Evolutionary conservation across 2,888 invertebrate genomes (phyloP).

Genomic region (Temnothorax ravouxi): DNA sequence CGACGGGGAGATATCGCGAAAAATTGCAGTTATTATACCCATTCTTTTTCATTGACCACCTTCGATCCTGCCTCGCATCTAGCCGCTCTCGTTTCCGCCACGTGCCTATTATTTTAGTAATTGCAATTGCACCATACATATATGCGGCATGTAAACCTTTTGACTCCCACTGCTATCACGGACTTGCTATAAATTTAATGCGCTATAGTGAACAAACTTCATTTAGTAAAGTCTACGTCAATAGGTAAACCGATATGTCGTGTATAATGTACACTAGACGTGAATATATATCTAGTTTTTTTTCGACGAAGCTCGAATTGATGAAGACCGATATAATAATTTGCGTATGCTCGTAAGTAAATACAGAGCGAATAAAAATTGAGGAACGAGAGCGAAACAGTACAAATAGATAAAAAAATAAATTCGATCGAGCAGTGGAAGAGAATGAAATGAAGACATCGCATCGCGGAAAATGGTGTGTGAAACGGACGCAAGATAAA

Average conservation of each 20-base stretch:
- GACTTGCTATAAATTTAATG: background rate
- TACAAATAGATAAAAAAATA: constrained; percentile 24
- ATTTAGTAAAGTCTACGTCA: background rate
- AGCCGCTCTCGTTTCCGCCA: constrained; percentile 18
- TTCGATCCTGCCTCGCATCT: constrained; percentile 23
- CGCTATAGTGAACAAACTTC: background rate
- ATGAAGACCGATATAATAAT: constrained; percentile 24
- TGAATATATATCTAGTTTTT: constrained; percentile 22
- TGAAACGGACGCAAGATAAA: constrained; percentile 34
- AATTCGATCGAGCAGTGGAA: constrained; percentile 14
- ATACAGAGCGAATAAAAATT: constrained; percentile 16
- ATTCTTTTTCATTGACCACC: constrained; percentile 33
- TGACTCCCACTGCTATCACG: background rate
- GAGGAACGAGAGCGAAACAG: constrained; percentile 1
- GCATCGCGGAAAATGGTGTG: background rate
- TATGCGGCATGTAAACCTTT: constrained; percentile 6
- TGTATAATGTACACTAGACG: background rate
- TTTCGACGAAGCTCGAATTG: background rate
- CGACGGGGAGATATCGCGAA: constrained; percentile 22
- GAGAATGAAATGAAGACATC: constrained; percentile 29
- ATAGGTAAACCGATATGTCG: background rate
- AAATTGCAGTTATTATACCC: constrained; percentile 55
- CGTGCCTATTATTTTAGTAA: constrained; percentile 47
- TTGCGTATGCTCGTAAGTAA: constrained; percentile 1
- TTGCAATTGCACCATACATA: constrained; percentile 31